A percentile compares a stretch with the other conserved stretches of the same genome.
Conservation (phyloP, 23 tunicate genomes). For the Ciona savignyi region DNA sequence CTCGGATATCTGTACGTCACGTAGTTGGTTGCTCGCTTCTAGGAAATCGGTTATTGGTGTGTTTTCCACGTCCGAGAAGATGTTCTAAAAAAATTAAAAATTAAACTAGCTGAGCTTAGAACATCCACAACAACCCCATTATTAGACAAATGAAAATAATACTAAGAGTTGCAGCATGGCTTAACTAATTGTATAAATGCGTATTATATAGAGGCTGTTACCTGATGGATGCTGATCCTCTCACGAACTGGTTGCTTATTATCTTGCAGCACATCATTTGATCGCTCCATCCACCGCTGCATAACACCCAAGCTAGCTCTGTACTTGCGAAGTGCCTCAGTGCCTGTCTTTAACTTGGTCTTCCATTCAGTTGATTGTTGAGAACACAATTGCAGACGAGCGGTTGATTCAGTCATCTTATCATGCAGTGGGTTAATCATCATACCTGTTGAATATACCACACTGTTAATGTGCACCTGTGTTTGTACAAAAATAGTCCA, state of each 20-base stretch:
- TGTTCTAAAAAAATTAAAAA: constrained; percentile 24
- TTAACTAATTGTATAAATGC: no score
- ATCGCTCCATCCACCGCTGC: constrained; percentile 58
- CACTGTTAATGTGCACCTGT: background rate
- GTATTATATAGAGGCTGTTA: background rate
- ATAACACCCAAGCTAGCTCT: constrained; percentile 33
- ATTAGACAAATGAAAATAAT: no score
- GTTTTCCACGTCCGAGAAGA: constrained; percentile 39
- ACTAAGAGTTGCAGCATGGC: no score
- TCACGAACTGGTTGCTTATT: constrained; percentile 12
- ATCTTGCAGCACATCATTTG: constrained; percentile 14
- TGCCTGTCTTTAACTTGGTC: constrained; percentile 65
- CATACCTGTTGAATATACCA: constrained; percentile 18
- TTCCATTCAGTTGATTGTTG: constrained; percentile 47
- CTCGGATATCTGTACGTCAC: constrained; percentile 34
- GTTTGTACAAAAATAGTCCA: background rate
- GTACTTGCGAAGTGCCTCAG: constrained; percentile 43
- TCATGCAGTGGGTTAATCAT: constrained; percentile 19
- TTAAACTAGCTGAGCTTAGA: background rate
- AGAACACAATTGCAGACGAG: constrained; percentile 34
- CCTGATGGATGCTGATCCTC: constrained; percentile 12
- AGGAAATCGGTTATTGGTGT: constrained; percentile 33
- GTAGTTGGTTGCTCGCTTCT: constrained; percentile 43
- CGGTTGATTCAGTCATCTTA: constrained; percentile 36
- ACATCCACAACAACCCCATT: background rate